Base-by-base conservation (phyloP, 2,888 invertebrate species). In the Chloroclysta siterata region DNA sequence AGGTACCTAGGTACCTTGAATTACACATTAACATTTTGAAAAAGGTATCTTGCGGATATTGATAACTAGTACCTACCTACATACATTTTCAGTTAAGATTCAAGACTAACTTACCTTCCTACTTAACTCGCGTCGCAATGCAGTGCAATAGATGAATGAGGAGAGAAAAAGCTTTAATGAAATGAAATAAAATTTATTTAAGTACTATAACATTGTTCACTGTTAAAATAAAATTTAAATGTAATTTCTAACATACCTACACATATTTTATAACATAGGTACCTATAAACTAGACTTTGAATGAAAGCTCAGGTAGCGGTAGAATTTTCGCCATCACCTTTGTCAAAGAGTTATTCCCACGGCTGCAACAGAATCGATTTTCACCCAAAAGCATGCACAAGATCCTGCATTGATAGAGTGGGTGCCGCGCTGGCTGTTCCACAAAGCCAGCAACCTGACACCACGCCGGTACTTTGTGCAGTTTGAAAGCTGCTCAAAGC, bases 371-470 rank as follows among this genome's bases (percentile, higher is more conserved):
- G 41, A 66, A 57, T 59, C 36, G 60, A 65, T 62, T 39, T 53
- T n/a, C n/a, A 65, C 46, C 14, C 13, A 47, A 54, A 61, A 60
- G 58, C 60, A 71, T 70, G 74, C 75, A 72, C 74, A 72, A 79
- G 78, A 75, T 75, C 73, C 70, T 70, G 72, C 74, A 72, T 69
- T 72, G 65, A 67, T 70, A 77, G 74, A 81, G 84, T 85, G 88
- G 91, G 90, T 90, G 91, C 90, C 83, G 73, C 70, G 71, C 76
- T 74, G 83, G 76, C 85, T 84, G 83, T 71, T 60, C 71, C 69
- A 80, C 82, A 90, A 90, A 86, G 74, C 75, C 61, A 69, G 90
- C 73, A 88, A 91, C 78, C 76, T 73, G 89, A 91, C 84, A 91
- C 90, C 86, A 70, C 64, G 81, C 78, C 85, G 84, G 87, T 80